Base-by-base conservation (phyloP, 2,888 invertebrate species). In the Bellardia pandia region DNA sequence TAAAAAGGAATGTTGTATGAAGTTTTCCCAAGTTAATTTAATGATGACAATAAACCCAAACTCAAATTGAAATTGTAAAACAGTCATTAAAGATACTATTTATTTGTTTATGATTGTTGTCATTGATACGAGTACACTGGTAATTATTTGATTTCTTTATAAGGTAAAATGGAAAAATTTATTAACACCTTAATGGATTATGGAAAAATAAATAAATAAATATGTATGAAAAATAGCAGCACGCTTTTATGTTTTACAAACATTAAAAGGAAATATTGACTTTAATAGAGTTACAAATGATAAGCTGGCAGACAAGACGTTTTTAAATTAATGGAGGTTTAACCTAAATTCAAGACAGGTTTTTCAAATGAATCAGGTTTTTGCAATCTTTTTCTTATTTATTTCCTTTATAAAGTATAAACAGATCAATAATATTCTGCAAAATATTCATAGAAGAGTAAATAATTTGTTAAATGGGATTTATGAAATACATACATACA, bases 31-130 rank as follows among this genome's bases (percentile, higher is more conserved):
- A 76, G 58, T 62, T 71, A 81, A 68, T 74, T 72, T 81, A 72
- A 81, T 77, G 79, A 75, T 71, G 60, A 68, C 71, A 79, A 69
- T 69, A 56, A 81, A 62, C 64, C 45, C 75, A 56, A 81, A 53
- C 64, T 45, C 76, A 71, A 71, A 62, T 72, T 64, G 33, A 56
- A 74, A 81, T 64, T 71, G 83, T 66, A 53, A 78, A 71, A 84
- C n/a, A 84, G 51, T 60, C 60, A 64, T 84, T 71, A 72, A 13
- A 72, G 51, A 37, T 58, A 37, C 13, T 56, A 78, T 78, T 66
- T 68, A 72, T 37, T 79, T 64, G 23, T 71, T 33, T 72, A 48
- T 62, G 56, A 58, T 62, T 77, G 37, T 66, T 60, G 62, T 48
- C 62, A 85, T 58, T 75, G 79, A 80, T 75, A 58, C 30, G 3